These are phyloP conservation scores for Thamnophis sirtalis DNA, from an alignment of 2,113 vertebrate genomes.

Conservation along the genomic window DNA sequence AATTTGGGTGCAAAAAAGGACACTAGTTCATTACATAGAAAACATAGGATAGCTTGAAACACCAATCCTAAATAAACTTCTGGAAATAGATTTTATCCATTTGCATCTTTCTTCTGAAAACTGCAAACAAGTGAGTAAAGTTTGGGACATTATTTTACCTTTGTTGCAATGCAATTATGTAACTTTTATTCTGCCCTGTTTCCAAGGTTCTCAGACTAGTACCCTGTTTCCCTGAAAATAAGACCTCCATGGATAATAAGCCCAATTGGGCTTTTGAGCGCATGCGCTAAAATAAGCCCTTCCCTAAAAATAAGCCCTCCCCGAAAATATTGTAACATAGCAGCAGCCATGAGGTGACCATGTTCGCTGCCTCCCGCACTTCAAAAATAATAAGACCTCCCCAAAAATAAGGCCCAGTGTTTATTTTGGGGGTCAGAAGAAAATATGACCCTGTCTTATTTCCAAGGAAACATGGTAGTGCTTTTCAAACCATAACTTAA, in stretches of 20 bases:
- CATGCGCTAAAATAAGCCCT: no score
- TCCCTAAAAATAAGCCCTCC: no score
- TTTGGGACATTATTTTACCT: neutral
- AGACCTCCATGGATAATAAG: no score
- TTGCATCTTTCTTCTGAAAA: neutral
- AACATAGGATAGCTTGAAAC: neutral
- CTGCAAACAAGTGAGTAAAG: neutral
- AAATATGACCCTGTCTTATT: no score
- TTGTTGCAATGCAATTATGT: neutral
- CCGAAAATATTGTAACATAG: no score
- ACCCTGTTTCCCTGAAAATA: no score
- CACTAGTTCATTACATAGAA: neutral
- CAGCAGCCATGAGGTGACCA: no score
- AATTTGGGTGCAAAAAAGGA: neutral
- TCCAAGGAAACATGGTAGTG: neutral
- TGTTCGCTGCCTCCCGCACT: no score
- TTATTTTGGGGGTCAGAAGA: no score
- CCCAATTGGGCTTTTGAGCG: no score
- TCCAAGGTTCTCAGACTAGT: neutral
- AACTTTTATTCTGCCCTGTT: neutral
- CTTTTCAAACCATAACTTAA: neutral
- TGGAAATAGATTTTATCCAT: neutral
- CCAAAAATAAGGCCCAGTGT: no score
- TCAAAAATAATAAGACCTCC: no score
- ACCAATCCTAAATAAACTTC: neutral